Conservation (phyloP, 2,113 vertebrate species). For the Bombycilla garrulus region DNA sequence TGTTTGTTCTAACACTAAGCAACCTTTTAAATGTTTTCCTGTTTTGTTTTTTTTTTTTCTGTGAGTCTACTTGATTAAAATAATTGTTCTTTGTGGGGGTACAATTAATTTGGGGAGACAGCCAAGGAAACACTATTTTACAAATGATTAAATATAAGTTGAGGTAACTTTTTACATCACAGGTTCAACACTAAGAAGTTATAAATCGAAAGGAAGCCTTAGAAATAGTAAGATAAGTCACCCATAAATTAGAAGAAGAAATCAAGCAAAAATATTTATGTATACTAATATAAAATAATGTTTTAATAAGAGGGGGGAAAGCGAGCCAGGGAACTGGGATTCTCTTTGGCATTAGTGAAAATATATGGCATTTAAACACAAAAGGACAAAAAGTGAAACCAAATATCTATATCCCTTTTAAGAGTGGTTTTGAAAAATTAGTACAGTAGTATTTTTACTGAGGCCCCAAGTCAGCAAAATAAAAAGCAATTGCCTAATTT, state of each 20-base stretch:
- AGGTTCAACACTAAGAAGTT: background rate
- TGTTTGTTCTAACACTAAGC: background rate
- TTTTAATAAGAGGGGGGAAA: fast-evolving
- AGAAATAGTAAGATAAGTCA: background rate
- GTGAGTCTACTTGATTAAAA: background rate
- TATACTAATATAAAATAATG: background rate
- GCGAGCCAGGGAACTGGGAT: fast-evolving
- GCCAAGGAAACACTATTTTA: background rate
- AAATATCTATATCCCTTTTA: background rate
- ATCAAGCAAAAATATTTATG: background rate
- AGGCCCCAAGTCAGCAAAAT: background rate
- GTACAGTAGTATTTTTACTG: background rate
- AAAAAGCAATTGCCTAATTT: background rate
- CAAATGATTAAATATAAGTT: background rate
- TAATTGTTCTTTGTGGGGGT: background rate
- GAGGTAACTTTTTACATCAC: background rate
- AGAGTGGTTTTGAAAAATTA: background rate
- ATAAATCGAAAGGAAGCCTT: background rate
- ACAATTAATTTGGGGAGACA: background rate
- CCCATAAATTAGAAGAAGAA: background rate
- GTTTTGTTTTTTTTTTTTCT: background rate
- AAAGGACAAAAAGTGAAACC: background rate
- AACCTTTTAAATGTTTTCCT: background rate
- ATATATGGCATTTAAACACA: background rate
- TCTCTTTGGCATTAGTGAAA: background rate